Evolutionary conservation across 2,888 invertebrate species (phyloP), one percentile per base, ranked within the genome.

Genomic region (Acleris laterana): DNA sequence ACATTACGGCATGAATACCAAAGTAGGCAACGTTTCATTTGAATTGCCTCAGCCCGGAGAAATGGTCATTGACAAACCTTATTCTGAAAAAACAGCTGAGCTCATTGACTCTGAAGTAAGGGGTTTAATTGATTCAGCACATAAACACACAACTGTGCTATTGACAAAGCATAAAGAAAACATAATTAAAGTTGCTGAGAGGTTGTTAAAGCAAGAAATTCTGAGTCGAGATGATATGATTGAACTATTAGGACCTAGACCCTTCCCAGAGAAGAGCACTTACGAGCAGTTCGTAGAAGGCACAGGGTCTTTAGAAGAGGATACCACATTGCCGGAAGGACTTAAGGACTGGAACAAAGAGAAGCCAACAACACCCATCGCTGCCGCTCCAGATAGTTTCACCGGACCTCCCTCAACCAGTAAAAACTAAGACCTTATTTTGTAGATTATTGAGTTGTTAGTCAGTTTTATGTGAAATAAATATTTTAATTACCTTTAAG

Each of bases 271-370:
- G 88, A 99, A 99, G 93, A 98, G 99, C 16, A 99, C 99, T 11
- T 99, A 99, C 80, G 99, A 99, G 88, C 98, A 99, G 83, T 99
- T 99, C 88, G 99, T 99, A 0, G 99, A 98, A 89, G 99, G 98
- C 1, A 99, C 98, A 0, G 99, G 99, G 2, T 99, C 99, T 1
- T 95, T 99, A 77, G 99, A 99, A 72, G 99, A 99, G 88, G 98
- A 99, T 79, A 99, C 99, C 0, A 90, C 95, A 0, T 93, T 99
- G 74, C 99, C 99, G 0, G 97, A 98, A 89, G 99, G 99, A 62
- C 94, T 99, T 28, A 96, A 98, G 83, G 96, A 96, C 78, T 99
- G 99, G 99, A 99, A 99, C 82, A 96, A 96, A 80, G 95, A 95
- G 64, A 94, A 94, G 71, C 83, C 88, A 46, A 71, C 82, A 4